These are phyloP conservation scores for Sebastolobus altivelis DNA, from an alignment of 2,797 vertebrate genomes.

Conservation along the genomic window DNA sequence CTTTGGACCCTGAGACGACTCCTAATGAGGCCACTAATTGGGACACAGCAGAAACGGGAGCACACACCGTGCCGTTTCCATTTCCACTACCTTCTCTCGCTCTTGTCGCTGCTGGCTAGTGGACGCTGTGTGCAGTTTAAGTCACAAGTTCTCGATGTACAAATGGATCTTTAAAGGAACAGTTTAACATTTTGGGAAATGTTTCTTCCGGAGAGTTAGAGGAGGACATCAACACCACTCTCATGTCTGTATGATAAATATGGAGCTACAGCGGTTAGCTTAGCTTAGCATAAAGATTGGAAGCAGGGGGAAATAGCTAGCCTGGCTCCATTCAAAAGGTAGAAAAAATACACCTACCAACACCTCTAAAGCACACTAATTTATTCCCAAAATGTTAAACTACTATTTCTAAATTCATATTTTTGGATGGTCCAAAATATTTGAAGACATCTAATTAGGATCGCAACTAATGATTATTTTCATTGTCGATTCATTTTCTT, in stretches of 20 bases:
- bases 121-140: conserved; percentile 9
- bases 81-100: background rate
- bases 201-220: background rate
- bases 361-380: background rate
- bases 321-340: background rate
- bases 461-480: too few species aligned
- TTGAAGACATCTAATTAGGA: background rate
- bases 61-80: background rate
- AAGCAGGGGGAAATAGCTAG: background rate
- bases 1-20: conserved; percentile 39
- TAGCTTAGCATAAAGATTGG: conserved; percentile 4
- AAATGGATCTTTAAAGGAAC: conserved; percentile 2
- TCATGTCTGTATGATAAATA: background rate
- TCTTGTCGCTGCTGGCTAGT: conserved; percentile 12
- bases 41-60: conserved; percentile 48
- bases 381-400: background rate
- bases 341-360: background rate
- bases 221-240: background rate
- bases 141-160: background rate
- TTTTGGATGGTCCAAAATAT: background rate
- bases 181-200: background rate
- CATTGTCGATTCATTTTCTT: too few species aligned
- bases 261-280: background rate
- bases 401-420: background rate
- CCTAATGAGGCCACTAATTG: conserved; percentile 73